Evolutionary conservation across 2,888 invertebrate species (phyloP), one percentile per base, ranked within the genome.

Genomic region (Trimorus sp.): DNA sequence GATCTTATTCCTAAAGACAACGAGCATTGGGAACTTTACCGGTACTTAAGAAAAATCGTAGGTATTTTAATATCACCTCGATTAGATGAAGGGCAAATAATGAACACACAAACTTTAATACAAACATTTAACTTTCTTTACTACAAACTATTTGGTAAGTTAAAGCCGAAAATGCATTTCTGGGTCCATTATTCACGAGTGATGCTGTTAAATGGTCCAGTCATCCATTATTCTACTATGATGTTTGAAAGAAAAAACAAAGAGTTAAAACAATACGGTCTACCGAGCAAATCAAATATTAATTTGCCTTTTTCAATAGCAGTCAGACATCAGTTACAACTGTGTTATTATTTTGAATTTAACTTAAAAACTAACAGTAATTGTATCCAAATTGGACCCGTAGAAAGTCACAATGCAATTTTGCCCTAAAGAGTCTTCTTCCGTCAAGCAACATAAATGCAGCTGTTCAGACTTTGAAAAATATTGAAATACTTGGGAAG

Each of bases 81-180:
- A 40, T 42, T 78, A 53, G 65, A 14, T 49, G 66, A 26, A 54
- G 66, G 60, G 7, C 70, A 78, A 36, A 70, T 82, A 59, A 15
- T 63, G 42, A 54, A 53, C 48, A 38, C 62, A n/a, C 8, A 62
- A 36, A 38, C 49, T 15, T n/a, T 76, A 0, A 62, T 82, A 7
- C 26, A 40, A n/a, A 62, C 76, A 58, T 63, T 71, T 48, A 79
- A 82, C 36, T 7, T 9, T 14, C 37, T 56, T 15, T 83, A 83
- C 42, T 9, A 76, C 2, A 9, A 70, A 82, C 51, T 76, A 6
- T 79, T 69, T 62, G 76, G 68, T 6, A 71, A 68, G 45, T 42
- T 79, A 9, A 82, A 82, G 49, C 73, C 79, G 8, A 79, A 76
- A 49, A 76, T 76, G 68, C 70, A 82, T 15, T 0, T 71, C 37